Conservation (phyloP, 2,113 vertebrate species). For the Lota lota region DNA sequence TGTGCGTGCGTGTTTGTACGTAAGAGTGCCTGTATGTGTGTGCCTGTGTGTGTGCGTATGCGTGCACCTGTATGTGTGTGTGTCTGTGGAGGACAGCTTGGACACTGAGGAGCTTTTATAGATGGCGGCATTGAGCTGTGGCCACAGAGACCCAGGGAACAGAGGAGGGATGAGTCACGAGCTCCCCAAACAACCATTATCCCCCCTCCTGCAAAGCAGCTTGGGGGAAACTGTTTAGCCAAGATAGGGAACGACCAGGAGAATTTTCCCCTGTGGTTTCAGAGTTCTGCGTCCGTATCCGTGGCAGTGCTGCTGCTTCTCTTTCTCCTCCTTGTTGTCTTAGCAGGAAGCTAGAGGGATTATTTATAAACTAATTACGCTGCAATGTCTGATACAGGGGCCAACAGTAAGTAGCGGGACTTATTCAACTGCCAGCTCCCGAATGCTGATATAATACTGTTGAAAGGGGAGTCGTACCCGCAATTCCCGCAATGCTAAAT, state of each 20-base stretch:
- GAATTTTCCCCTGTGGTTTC: slow-evolving; percentile 24
- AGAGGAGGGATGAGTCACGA: slow-evolving; percentile 36
- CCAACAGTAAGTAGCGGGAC: slow-evolving; percentile 52
- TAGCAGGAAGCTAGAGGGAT: slow-evolving; percentile 47
- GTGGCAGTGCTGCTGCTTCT: slow-evolving; percentile 41
- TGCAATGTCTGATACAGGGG: slow-evolving; percentile 53
- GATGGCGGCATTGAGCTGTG: slow-evolving; percentile 20
- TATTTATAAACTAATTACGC: slow-evolving; percentile 64
- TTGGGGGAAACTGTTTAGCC: slow-evolving; percentile 38
- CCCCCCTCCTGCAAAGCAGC: slow-evolving; percentile 9
- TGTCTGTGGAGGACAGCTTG: slow-evolving; percentile 25
- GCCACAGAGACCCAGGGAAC: slow-evolving; percentile 6
- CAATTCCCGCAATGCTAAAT: slow-evolving; percentile 33
- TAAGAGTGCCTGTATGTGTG: neutral
- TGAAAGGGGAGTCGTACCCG: slow-evolving; percentile 37
- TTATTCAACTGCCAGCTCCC: slow-evolving; percentile 50
- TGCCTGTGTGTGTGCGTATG: neutral
- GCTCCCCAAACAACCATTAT: slow-evolving; percentile 29
- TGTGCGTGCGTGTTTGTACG: neutral
- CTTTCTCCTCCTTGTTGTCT: slow-evolving; percentile 51
- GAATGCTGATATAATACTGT: slow-evolving; percentile 47
- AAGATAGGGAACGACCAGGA: slow-evolving; percentile 25
- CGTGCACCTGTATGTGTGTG: neutral
- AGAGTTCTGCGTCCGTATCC: slow-evolving; percentile 8
- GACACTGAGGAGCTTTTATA: slow-evolving; percentile 28